A percentile compares a stretch with the other conserved stretches of the same genome.
These are phyloP conservation scores for Scaptomyza polygonia DNA, from an alignment of 2,888 invertebrate species.

Conservation along the genomic window DNA sequence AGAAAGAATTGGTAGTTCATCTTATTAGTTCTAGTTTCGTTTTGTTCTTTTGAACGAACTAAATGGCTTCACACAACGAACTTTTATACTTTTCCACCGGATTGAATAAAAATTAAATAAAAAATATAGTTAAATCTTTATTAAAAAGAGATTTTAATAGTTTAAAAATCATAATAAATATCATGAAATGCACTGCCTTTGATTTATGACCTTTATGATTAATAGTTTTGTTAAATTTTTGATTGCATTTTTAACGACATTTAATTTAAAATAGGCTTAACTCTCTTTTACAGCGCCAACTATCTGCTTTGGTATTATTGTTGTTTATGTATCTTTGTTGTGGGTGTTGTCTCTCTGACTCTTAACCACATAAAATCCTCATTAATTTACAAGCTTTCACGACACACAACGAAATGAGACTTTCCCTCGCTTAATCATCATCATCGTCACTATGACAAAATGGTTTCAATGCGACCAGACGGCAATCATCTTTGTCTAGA, in stretches of 20 bases:
- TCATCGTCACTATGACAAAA: constrained; percentile 23
- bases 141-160: not conserved
- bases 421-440: constrained; percentile 66
- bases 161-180: not conserved
- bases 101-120: too few relatives aligned
- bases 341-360: constrained; percentile 33
- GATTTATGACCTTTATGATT: constrained; percentile 13
- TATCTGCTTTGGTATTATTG: constrained; percentile 21
- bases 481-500: constrained; percentile 45
- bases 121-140: not conserved
- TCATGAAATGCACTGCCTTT: constrained; percentile 2
- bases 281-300: constrained; percentile 17
- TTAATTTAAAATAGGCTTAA: constrained; percentile 52
- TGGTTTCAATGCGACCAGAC: constrained; percentile 23
- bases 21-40: not conserved
- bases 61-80: too few relatives aligned
- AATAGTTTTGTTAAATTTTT: constrained; percentile 43
- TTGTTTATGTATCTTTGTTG: constrained; percentile 30
- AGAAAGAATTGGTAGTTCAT: not conserved
- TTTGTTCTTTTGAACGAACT: not conserved
- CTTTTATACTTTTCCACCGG: too few relatives aligned
- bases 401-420: constrained; percentile 48
- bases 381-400: constrained; percentile 67
- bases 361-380: constrained; percentile 70
- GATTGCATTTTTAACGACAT: constrained; percentile 48